A percentile compares a stretch with the other conserved stretches of the same genome.
phyloP scores from a whole-genome alignment of 2,888 invertebrate species.

The Agapostemon virescens region DNA sequence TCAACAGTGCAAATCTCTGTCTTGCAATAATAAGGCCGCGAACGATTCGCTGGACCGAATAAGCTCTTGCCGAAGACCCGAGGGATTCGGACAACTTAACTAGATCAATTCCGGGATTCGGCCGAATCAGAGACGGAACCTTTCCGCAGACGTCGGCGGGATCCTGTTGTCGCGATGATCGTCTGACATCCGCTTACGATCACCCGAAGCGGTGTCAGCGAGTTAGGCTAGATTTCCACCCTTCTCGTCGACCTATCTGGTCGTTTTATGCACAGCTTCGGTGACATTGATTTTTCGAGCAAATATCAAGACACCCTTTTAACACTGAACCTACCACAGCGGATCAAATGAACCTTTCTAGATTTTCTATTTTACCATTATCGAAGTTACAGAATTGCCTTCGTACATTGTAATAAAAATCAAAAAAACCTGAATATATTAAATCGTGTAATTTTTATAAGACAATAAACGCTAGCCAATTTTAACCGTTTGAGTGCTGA shows the following conservation, averaged over 20 bases:
- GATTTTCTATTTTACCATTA: too few species aligned
- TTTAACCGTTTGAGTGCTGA: too few species aligned
- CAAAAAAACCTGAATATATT: too few species aligned
- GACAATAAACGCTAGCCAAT: too few species aligned
- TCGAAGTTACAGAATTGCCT: too few species aligned
- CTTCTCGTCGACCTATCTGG: background rate
- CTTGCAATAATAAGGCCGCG: background rate
- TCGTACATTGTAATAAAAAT: too few species aligned
- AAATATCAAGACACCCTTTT: too few species aligned
- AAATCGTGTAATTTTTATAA: too few species aligned
- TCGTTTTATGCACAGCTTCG: background rate
- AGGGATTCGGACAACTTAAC: background rate
- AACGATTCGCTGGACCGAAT: background rate
- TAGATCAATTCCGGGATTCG: conserved; percentile 12
- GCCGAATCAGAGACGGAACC: conserved; percentile 2
- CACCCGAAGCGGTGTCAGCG: background rate
- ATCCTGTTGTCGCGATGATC: background rate
- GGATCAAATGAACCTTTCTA: too few species aligned
- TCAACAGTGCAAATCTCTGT: background rate
- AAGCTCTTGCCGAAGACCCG: background rate
- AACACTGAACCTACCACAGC: too few species aligned
- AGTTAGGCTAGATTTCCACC: background rate
- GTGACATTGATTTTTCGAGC: background rate
- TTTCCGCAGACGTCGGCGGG: conserved; percentile 10
- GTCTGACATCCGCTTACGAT: background rate